Percentiles rank a stretch among this genome's conserved stretches.
These are phyloP conservation scores for Cyanistes caeruleus DNA, from an alignment of 2,113 vertebrate genomes.

Conservation along the genomic window DNA sequence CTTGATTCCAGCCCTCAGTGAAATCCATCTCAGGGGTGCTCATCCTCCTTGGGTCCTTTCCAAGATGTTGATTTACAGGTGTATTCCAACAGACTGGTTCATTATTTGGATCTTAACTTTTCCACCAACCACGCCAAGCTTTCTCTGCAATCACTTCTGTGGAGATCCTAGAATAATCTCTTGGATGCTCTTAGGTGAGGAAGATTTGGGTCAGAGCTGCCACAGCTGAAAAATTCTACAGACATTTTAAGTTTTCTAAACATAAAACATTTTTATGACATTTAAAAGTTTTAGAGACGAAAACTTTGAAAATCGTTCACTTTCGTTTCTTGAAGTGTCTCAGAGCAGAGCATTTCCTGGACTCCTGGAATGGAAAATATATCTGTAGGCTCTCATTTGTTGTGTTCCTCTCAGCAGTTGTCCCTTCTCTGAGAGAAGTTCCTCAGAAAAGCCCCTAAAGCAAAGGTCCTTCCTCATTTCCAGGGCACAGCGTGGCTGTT, in stretches of 20 bases:
- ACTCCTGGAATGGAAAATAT: background rate
- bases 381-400: background rate
- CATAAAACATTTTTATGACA: background rate
- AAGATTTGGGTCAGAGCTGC: background rate
- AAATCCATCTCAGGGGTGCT: background rate
- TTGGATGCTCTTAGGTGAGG: background rate
- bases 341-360: background rate
- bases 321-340: background rate
- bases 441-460: background rate
- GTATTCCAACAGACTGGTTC: background rate
- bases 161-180: background rate
- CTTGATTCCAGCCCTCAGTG: background rate
- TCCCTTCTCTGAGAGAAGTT: background rate
- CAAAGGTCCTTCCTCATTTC: background rate
- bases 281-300: background rate
- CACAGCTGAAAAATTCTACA: background rate
- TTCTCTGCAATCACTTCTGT: background rate
- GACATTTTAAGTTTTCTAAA: background rate
- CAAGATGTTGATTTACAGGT: background rate
- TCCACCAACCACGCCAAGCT: background rate
- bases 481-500: slow-evolving; percentile 74
- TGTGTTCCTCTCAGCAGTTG: background rate
- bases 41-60: background rate
- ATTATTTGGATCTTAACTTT: background rate
- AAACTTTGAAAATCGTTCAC: background rate